Conservation (phyloP, 2,888 invertebrate genomes). For the Hedya salicella region DNA sequence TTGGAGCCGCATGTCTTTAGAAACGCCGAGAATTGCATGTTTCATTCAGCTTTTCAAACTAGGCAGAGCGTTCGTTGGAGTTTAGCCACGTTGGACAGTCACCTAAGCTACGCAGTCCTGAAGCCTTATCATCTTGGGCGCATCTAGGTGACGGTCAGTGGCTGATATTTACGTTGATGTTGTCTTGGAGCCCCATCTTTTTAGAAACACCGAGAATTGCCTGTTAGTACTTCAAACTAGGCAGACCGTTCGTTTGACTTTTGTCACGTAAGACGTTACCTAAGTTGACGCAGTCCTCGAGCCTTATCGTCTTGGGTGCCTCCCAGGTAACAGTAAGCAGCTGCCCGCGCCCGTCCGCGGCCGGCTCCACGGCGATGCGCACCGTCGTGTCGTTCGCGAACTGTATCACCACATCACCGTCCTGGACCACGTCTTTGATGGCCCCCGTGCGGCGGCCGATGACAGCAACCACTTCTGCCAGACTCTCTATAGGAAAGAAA, state of each 20-base stretch:
- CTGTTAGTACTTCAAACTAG: too few relatives aligned
- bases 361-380: constrained; percentile 62
- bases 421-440: constrained; percentile 64
- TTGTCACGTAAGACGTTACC: constrained; percentile 55
- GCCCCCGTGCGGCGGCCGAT: constrained; percentile 66
- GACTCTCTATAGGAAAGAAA: constrained; percentile 53
- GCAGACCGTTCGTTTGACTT: neutral
- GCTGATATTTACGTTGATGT: too few relatives aligned
- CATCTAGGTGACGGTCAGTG: too few relatives aligned
- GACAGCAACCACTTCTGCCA: constrained; percentile 67
- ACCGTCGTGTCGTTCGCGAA: constrained; percentile 68
- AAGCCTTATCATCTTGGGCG: too few relatives aligned
- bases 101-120: too few relatives aligned
- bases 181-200: too few relatives aligned
- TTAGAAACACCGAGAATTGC: too few relatives aligned
- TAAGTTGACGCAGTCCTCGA: constrained; percentile 73
- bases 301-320: constrained; percentile 59
- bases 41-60: too few relatives aligned
- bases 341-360: constrained; percentile 57
- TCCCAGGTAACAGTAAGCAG: constrained; percentile 69
- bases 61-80: too few relatives aligned
- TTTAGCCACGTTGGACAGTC: too few relatives aligned
- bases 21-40: too few relatives aligned
- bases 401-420: constrained; percentile 68
- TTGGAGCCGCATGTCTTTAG: too few relatives aligned